Conservation (phyloP, 2,113 vertebrate genomes). For the Sander lucioperca region DNA sequence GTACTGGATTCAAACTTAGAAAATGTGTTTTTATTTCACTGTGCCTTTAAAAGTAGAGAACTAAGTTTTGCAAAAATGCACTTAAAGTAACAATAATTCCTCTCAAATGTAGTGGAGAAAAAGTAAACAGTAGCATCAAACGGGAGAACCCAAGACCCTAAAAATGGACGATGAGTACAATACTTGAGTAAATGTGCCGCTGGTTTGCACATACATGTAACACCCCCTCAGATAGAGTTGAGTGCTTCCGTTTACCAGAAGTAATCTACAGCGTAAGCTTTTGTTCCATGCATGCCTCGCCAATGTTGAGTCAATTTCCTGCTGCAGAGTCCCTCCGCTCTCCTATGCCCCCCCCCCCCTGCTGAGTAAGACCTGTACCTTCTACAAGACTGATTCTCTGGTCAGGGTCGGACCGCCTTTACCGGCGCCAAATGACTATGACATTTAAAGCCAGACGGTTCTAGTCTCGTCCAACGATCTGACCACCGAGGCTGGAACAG, state of each 20-base stretch:
- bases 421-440: constrained; percentile 59
- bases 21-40: background rate
- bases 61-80: background rate
- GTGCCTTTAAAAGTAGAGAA: background rate
- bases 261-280: constrained; percentile 28
- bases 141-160: background rate
- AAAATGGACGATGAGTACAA: background rate
- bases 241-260: background rate
- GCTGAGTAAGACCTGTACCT: constrained; percentile 56
- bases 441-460: constrained; percentile 62
- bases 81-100: background rate
- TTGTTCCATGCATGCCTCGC: constrained; percentile 33
- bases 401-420: constrained; percentile 16
- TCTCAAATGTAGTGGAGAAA: background rate
- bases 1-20: background rate
- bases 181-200: background rate
- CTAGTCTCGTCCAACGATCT: constrained; percentile 44
- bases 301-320: constrained; percentile 38
- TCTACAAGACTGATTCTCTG: constrained; percentile 24
- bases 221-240: background rate
- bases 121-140: too few species aligned
- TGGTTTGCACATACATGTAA: background rate
- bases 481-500: constrained; percentile 41
- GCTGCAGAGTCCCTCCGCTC: constrained; percentile 19
- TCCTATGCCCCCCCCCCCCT: constrained; percentile 31